Evolutionary conservation across 2,888 invertebrate species (phyloP), one percentile per base, ranked within the genome.

Genomic region (Drosophila nigricruria): DNA sequence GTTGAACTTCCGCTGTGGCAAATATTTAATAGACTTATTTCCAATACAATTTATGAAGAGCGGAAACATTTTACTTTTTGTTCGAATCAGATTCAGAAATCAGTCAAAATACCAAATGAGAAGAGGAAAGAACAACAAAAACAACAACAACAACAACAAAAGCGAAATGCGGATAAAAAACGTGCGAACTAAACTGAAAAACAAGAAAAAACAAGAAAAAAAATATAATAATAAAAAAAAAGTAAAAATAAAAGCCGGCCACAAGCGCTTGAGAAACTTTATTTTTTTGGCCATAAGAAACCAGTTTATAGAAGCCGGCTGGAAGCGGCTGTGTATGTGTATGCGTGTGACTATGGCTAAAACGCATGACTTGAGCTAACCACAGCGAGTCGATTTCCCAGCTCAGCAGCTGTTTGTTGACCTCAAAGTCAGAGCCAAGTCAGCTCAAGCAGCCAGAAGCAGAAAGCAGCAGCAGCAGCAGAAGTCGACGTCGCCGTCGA

Each of bases 331-430:
- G 56, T 58, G 38, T 32, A 23, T 56, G 52, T 57, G 56, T 63
- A 49, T 70, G 65, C 63, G 70, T 73, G 64, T 47, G 57, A 12
- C 57, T 70, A 59, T 64, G 58, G 62, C 70, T 58, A 70, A 70
- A 80, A 85, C 88, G 88, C 88, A 84, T 83, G 88, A 89, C 79
- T 89, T 84, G 75, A 84, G 79, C 71, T 73, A 84, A 88, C 89
- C 82, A 88, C 89, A 89, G 32, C 64, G 43, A 63, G 53, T 76
- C 70, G 77, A 71, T 86, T 86, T 89, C 81, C 78, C 90, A 82
- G 73, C 67, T 61, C 64, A 64, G 76, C 92, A 93, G 93, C 92
- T 93, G 92, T 92, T 92, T 92, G 90, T 92, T 92, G 92, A 92
- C 92, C 92, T 93, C 92, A 91, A 91, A 92, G 88, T 84, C 76